Evolutionary conservation across 1,140 invertebrate genomes (phyloP).

Genomic region (Gryllus bimaculatus): DNA sequence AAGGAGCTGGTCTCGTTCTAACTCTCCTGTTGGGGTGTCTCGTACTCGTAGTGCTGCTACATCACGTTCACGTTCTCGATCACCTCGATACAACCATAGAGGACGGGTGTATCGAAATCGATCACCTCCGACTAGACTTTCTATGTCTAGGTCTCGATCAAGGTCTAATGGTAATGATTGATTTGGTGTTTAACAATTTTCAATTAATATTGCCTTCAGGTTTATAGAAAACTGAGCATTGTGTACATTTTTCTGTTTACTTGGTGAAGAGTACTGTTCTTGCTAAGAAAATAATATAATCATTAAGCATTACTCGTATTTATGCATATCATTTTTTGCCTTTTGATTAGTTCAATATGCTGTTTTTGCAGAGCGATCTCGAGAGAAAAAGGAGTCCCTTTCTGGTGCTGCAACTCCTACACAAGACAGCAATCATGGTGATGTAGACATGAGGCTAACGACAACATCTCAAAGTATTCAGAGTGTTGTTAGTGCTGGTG

Average conservation of each 20-base stretch:
- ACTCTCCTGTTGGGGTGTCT: slow-evolving; percentile 31
- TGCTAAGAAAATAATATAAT: neutral
- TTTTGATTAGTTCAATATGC: neutral
- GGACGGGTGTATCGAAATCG: slow-evolving; percentile 39
- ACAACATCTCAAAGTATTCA: slow-evolving; percentile 45
- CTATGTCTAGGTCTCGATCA: slow-evolving; percentile 33
- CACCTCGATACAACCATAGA: slow-evolving; percentile 33
- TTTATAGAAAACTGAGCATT: neutral
- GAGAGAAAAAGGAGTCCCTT: slow-evolving; percentile 11
- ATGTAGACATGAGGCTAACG: slow-evolving; percentile 45
- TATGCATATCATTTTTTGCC: neutral
- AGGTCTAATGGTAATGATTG: slow-evolving; percentile 22
- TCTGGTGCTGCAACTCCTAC: slow-evolving; percentile 42
- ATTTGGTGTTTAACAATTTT: neutral
- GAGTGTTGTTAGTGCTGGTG: slow-evolving; percentile 36
- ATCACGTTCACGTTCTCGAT: slow-evolving; percentile 34
- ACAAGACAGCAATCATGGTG: slow-evolving; percentile 50
- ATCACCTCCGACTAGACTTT: slow-evolving; percentile 34
- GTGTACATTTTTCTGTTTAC: neutral
- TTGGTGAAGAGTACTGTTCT: neutral
- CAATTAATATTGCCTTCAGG: neutral
- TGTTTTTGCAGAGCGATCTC: neutral
- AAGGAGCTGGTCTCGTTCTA: slow-evolving; percentile 28
- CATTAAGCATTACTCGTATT: neutral
- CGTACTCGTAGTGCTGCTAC: slow-evolving; percentile 37